These are phyloP conservation scores for Pandemis cinnamomeana DNA, from an alignment of 2,888 invertebrate species.

Conservation along the genomic window DNA sequence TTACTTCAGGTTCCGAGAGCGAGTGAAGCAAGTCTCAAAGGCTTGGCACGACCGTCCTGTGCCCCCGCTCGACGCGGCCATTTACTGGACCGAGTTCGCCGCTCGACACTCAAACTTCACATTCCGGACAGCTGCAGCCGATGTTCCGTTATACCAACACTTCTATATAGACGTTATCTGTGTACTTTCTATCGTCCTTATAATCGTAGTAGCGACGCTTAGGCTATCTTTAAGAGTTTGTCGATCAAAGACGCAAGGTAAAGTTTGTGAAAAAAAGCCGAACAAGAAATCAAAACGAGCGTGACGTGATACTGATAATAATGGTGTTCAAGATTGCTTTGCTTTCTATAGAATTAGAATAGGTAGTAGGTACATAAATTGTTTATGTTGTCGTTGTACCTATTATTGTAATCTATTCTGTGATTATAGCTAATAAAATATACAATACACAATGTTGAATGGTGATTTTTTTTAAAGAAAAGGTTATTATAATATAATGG, in stretches of 20 bases:
- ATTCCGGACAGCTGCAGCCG: constrained; percentile 80
- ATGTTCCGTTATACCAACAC: constrained; percentile 82
- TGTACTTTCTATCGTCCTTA: constrained; percentile 1
- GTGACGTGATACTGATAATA: neutral
- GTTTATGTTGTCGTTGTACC: no score
- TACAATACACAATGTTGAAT: no score
- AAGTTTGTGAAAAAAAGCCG: neutral
- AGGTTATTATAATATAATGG: no score
- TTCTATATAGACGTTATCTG: constrained; percentile 65
- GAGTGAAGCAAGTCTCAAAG: constrained; percentile 76
- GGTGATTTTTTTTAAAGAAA: no score
- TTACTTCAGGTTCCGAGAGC: constrained; percentile 69
- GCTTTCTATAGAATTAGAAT: no score
- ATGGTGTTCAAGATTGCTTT: no score
- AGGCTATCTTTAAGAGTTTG: neutral
- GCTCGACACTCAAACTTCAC: constrained; percentile 79
- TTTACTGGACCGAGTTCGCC: constrained; percentile 87
- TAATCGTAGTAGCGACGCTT: neutral
- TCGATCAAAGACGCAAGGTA: neutral
- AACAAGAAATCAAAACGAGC: constrained; percentile 1
- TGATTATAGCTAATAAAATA: no score
- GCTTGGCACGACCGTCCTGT: constrained; percentile 85
- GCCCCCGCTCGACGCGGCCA: constrained; percentile 84
- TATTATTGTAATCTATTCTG: no score
- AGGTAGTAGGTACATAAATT: no score